Percentiles rank a stretch among this genome's conserved stretches.
phyloP scores from a whole-genome alignment of 2,888 invertebrate genomes.

The Cabera pusaria region DNA sequence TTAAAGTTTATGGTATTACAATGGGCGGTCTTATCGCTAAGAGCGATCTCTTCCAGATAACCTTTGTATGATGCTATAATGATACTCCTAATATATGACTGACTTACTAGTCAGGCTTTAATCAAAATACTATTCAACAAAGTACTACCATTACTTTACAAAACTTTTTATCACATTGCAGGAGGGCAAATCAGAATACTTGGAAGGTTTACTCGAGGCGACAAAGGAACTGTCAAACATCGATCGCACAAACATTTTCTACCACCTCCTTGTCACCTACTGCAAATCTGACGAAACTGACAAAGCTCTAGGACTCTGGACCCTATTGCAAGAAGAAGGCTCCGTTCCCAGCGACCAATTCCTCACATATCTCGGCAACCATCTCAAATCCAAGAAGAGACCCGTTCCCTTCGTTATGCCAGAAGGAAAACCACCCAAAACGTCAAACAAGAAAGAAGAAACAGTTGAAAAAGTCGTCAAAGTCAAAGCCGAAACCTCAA shows the following conservation, averaged over 20 bases:
- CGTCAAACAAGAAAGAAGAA: conserved; percentile 15
- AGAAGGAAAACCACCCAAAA: conserved; percentile 28
- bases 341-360: conserved; percentile 88
- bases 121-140: no score
- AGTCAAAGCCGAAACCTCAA: conserved; percentile 21
- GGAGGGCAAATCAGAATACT: conserved; percentile 85
- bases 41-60: no score
- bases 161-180: no score
- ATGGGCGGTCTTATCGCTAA: no score
- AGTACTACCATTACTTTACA: no score
- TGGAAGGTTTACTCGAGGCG: conserved; percentile 90
- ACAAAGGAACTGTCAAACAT: conserved; percentile 90
- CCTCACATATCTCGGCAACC: conserved; percentile 84
- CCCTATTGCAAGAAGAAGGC: conserved; percentile 92
- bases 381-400: conserved; percentile 85
- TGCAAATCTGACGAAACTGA: conserved; percentile 87
- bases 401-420: conserved; percentile 90
- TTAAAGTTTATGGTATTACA: no score
- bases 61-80: no score
- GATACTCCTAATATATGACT: no score
- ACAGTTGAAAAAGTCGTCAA: conserved; percentile 26
- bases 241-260: conserved; percentile 89
- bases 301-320: conserved; percentile 91
- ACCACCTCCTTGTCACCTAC: conserved; percentile 89
- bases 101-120: no score